Evolutionary conservation across 2,797 vertebrate genomes (phyloP).

Genomic region (Cyprinella venusta): DNA sequence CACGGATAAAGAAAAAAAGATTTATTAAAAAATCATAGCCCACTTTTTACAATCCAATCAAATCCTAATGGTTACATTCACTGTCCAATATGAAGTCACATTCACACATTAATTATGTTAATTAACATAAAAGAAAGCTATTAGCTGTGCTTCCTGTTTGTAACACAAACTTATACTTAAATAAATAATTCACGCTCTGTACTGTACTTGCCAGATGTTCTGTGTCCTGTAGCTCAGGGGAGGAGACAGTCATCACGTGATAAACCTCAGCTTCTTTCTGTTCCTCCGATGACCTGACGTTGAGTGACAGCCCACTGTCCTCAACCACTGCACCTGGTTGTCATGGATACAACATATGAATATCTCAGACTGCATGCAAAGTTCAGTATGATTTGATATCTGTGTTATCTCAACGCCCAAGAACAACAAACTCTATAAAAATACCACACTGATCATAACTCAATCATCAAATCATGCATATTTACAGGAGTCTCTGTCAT

Average conservation of each 20-base stretch:
- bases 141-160: background rate
- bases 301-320: constrained; percentile 39
- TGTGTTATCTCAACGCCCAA: background rate
- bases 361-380: background rate
- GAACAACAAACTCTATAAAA: background rate
- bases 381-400: background rate
- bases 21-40: background rate
- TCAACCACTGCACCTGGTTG: constrained; percentile 51
- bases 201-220: constrained; percentile 44
- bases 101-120: background rate
- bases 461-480: background rate
- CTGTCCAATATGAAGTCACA: no score
- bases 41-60: background rate
- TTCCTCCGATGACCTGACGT: constrained; percentile 36
- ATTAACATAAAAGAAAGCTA: background rate
- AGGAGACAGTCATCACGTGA: constrained; percentile 34
- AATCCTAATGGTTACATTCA: no score
- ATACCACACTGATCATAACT: background rate
- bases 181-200: background rate
- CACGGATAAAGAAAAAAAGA: background rate
- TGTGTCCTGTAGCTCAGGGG: constrained; percentile 30
- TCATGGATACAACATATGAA: constrained; percentile 47
- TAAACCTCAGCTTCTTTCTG: constrained; percentile 41
- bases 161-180: background rate
- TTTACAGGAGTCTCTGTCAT: background rate